Percentiles rank a stretch among this genome's conserved stretches.
These are phyloP conservation scores for Montipora foliosa DNA, from an alignment of 64 coral and sea anemone species.

Conservation along the genomic window DNA sequence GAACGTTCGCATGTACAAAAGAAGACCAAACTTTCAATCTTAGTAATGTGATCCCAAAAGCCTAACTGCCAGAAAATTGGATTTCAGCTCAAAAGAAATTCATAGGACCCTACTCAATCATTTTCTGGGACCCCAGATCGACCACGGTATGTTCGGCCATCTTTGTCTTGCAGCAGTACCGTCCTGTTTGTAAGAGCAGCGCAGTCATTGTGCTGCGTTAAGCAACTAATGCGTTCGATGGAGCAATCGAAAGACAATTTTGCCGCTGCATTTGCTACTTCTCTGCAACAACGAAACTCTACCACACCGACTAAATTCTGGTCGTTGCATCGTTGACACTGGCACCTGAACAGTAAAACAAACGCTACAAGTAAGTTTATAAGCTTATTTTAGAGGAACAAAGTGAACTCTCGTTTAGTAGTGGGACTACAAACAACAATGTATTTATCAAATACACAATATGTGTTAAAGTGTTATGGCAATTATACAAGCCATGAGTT, in stretches of 20 bases:
- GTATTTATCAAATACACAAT: too few relatives aligned
- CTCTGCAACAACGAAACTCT: constrained; percentile 66
- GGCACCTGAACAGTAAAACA: constrained; percentile 36
- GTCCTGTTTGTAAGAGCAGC: constrained; percentile 41
- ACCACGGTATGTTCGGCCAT: constrained; percentile 16
- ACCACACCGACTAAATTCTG: constrained; percentile 27
- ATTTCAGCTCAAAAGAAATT: too few relatives aligned
- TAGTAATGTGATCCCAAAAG: too few relatives aligned
- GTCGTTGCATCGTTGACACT: constrained; percentile 44
- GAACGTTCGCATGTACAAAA: too few relatives aligned
- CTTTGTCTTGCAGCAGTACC: constrained; percentile 31
- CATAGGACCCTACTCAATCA: neutral
- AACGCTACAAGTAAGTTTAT: neutral
- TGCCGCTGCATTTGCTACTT: neutral
- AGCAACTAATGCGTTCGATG: constrained; percentile 43
- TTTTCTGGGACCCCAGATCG: neutral
- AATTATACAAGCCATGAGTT: neutral
- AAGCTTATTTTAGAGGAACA: too few relatives aligned
- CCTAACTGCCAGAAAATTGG: too few relatives aligned
- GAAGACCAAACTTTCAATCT: too few relatives aligned
- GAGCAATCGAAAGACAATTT: constrained; percentile 63
- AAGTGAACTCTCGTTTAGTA: too few relatives aligned
- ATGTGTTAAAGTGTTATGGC: neutral
- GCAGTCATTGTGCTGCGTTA: constrained; percentile 53
- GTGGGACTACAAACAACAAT: too few relatives aligned